Evolutionary conservation across 2,113 vertebrate genomes (phyloP).

Genomic region (Heterotis niloticus): DNA sequence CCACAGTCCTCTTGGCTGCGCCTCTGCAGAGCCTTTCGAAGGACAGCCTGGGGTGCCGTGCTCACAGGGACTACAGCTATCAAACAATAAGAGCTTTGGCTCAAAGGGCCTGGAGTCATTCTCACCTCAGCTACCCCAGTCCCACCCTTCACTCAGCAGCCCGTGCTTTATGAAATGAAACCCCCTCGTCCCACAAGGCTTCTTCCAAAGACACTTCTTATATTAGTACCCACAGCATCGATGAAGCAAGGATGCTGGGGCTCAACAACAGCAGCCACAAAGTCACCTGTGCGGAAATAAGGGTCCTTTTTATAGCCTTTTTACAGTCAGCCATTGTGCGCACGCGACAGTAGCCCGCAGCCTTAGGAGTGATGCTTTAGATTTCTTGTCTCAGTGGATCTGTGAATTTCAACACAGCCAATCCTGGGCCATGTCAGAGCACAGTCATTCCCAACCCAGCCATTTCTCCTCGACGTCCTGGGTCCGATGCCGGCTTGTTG

Average conservation of each 20-base stretch:
- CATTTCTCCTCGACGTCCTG: background rate
- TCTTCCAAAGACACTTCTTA: conserved; percentile 14
- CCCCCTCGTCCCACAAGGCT: conserved; percentile 3
- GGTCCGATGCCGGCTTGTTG: background rate
- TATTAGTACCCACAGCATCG: conserved; percentile 20
- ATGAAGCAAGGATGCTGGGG: background rate
- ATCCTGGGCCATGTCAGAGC: background rate
- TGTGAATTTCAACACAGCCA: background rate
- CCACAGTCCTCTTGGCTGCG: too few species aligned
- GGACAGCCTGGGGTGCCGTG: too few species aligned
- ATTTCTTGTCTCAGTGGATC: background rate
- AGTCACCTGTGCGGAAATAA: conserved; percentile 15
- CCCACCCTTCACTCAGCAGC: background rate
- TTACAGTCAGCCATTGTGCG: background rate
- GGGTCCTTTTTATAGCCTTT: conserved; percentile 8
- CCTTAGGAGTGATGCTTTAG: background rate
- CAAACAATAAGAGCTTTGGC: too few species aligned
- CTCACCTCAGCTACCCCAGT: background rate
- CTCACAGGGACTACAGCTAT: too few species aligned
- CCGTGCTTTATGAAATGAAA: background rate
- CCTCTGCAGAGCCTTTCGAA: too few species aligned
- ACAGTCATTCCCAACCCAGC: background rate
- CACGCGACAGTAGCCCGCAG: background rate
- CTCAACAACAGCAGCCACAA: background rate
- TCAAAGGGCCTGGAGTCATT: background rate